phyloP scores from a whole-genome alignment of 2,113 vertebrate species.

The Marmota monax region DNA sequence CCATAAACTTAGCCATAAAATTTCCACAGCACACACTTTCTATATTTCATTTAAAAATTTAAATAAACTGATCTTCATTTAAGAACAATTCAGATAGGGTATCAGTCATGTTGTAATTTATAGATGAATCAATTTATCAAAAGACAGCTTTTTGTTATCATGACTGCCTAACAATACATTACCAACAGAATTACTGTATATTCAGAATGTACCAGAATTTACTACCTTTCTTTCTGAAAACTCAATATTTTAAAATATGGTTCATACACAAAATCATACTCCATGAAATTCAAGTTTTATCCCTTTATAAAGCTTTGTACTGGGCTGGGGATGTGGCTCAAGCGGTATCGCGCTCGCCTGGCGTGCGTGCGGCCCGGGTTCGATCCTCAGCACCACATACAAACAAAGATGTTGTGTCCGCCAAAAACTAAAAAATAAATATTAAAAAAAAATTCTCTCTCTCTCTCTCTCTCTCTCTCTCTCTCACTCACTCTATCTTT shows the following conservation, averaged over 20 bases:
- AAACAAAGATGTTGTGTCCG: too few species aligned
- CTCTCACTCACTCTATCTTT: too few species aligned
- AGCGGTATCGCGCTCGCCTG: too few species aligned
- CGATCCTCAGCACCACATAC: too few species aligned
- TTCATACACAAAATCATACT: constrained; percentile 87
- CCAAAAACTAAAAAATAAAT: too few species aligned
- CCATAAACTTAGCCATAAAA: constrained; percentile 27
- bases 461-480: too few species aligned
- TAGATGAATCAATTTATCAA: constrained; percentile 70
- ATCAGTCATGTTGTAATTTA: constrained; percentile 68
- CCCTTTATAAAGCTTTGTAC: constrained; percentile 77
- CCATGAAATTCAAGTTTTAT: constrained; percentile 84
- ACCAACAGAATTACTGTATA: constrained; percentile 31
- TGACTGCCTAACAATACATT: constrained; percentile 27
- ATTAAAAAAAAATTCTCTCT: too few species aligned
- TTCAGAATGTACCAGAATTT: constrained; percentile 71
- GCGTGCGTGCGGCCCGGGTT: too few species aligned
- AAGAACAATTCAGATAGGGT: neutral
- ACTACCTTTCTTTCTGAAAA: constrained; percentile 59
- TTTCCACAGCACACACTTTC: neutral
- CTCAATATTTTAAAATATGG: constrained; percentile 65
- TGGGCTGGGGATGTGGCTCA: neutral
- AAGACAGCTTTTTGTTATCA: constrained; percentile 44
- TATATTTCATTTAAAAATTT: constrained; percentile 52
- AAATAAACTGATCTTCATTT: constrained; percentile 28